A percentile compares a stretch with the other conserved stretches of the same genome.
Evolutionary conservation across 2,888 invertebrate genomes (phyloP).

Genomic region (Deilephila porcellus): DNA sequence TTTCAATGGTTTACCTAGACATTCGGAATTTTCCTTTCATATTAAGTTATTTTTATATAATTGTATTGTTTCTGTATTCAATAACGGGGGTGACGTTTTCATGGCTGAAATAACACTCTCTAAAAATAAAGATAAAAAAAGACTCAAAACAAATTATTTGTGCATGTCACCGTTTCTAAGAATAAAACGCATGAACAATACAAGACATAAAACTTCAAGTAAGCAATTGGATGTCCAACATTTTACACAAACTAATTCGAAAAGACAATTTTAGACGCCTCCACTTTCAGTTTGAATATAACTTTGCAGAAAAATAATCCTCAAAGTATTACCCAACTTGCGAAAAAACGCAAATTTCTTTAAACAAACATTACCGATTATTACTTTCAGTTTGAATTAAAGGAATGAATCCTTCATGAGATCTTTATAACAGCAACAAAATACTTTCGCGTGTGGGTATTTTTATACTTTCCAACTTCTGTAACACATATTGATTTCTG

Average conservation of each 20-base stretch:
- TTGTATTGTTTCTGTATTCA: too few relatives aligned
- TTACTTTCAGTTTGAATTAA: not conserved
- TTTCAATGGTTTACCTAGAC: too few relatives aligned
- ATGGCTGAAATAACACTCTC: too few relatives aligned
- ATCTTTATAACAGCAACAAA: not conserved
- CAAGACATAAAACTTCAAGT: not conserved
- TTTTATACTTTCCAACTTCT: conserved; percentile 1
- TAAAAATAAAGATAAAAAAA: too few relatives aligned
- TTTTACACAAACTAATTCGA: conserved; percentile 2
- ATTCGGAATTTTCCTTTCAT: too few relatives aligned
- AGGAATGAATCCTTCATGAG: not conserved
- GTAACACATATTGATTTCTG: conserved; percentile 28
- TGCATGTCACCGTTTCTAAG: too few relatives aligned
- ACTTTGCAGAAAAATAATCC: not conserved
- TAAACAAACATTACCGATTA: not conserved
- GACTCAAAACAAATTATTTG: too few relatives aligned
- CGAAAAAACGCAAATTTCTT: not conserved
- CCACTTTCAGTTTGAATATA: not conserved
- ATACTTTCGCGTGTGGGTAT: not conserved
- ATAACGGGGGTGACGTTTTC: too few relatives aligned
- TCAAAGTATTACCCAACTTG: not conserved
- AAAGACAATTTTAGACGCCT: not conserved
- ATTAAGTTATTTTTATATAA: too few relatives aligned
- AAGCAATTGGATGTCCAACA: not conserved
- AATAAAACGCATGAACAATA: not conserved